Evolutionary conservation across 2,888 invertebrate genomes (phyloP).

Genomic region (Drosophila borealis): DNA sequence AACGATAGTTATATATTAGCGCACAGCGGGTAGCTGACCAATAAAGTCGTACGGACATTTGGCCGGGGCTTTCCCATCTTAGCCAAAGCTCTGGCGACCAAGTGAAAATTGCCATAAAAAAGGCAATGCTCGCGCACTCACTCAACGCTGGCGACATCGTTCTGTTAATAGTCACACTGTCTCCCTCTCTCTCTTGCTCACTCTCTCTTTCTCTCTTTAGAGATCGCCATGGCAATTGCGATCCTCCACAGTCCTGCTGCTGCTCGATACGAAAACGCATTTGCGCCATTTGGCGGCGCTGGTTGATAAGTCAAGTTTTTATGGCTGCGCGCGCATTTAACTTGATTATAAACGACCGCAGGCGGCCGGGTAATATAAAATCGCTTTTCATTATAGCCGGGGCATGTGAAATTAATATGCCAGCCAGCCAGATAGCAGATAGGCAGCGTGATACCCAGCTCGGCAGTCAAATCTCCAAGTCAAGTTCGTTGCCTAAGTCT

Average conservation of each 20-base stretch:
- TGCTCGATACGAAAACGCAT: constrained; percentile 47
- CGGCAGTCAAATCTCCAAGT: constrained; percentile 47
- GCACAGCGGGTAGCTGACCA: constrained; percentile 67
- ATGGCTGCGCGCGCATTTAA: constrained; percentile 74
- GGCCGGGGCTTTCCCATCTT: constrained; percentile 51
- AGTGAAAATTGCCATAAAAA: constrained; percentile 80
- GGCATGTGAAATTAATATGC: constrained; percentile 76
- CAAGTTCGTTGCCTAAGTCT: constrained; percentile 79
- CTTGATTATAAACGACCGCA: constrained; percentile 79
- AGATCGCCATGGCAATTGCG: constrained; percentile 35
- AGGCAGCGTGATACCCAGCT: constrained; percentile 27
- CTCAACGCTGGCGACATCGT: constrained; percentile 66
- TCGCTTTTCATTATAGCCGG: constrained; percentile 71
- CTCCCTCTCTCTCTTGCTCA: constrained; percentile 6
- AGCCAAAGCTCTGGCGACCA: constrained; percentile 23
- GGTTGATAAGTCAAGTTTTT: constrained; percentile 75
- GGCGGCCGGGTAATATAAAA: constrained; percentile 75
- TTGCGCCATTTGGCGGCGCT: constrained; percentile 69
- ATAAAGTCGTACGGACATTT: constrained; percentile 60
- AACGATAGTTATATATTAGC: constrained; percentile 70
- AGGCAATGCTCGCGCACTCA: constrained; percentile 66
- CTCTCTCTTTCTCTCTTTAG: constrained; percentile 12
- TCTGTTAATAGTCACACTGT: constrained; percentile 75
- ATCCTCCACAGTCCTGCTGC: constrained; percentile 22
- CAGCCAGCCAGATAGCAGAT: constrained; percentile 19